Evolutionary conservation across 1,140 invertebrate genomes (phyloP), one percentile per base, ranked within the genome.

Genomic region (Tribolium madens): DNA sequence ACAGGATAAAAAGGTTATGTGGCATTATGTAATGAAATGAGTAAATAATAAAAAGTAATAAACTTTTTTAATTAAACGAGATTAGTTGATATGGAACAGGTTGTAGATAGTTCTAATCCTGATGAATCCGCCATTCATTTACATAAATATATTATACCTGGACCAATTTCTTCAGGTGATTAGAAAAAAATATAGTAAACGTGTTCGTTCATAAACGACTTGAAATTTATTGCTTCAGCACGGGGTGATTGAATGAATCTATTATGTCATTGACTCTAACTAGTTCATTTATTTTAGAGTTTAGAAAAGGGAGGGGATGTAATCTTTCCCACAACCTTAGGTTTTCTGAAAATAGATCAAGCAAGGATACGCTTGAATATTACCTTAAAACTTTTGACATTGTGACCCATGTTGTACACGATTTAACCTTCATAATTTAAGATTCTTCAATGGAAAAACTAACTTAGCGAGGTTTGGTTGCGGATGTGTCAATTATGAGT

Each of bases 31-130:
- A 64, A 64, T 64, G 10, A 64, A 64, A 26, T 64, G 26, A 12
- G 57, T 64, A 64, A 64, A 64, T 64, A 64, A 64, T 33, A 64
- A 31, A 26, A 57, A 10, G 17, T 75, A 60, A 57, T 75, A 64
- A 75, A 68, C 12, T 64, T 75, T 75, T 46, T 60, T 75, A 46
- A 64, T 75, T 31, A 47, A 75, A 48, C 73, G 53, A 71, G 70
- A 73, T 50, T 33, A 46, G 50, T 73, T 74, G 75, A 76, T 64
- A 76, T 48, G 68, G 71, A 79, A 79, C 78, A 73, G 78, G 78
- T 79, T 79, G 50, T 76, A 42, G 75, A 78, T 75, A 70, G 70
- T 75, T 78, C 73, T 78, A 78, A 78, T 78, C 64, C 71, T 69
- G 73, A 74, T 53, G 71, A 75, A 69, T 53, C 57, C 57, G 57